phyloP scores from a whole-genome alignment of 2,797 vertebrate species.

The Tamandua tetradactyla region DNA sequence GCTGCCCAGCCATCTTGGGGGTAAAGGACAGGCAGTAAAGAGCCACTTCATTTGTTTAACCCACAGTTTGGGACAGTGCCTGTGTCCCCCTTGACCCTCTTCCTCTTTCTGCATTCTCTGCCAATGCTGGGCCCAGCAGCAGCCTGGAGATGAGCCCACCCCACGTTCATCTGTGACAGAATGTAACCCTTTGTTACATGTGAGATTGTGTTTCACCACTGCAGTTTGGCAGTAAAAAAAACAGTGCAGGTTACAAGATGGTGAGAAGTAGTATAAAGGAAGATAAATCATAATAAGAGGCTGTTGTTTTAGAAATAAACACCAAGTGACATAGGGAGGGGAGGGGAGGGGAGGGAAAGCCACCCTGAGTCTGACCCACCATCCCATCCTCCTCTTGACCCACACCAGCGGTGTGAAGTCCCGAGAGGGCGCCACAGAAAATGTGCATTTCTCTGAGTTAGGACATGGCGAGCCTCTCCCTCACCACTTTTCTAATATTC shows the following conservation, averaged over 20 bases:
- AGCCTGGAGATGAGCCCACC: not conserved
- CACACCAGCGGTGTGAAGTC: not conserved
- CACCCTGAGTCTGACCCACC: not conserved
- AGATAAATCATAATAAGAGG: not conserved
- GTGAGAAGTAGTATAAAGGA: not conserved
- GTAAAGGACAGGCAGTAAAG: not conserved
- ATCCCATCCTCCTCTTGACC: not conserved
- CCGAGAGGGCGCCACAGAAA: not conserved
- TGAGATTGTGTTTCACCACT: not conserved
- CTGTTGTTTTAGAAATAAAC: not conserved
- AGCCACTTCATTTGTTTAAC: not conserved
- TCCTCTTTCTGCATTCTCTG: not conserved
- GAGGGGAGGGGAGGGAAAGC: no score
- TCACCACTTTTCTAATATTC: not conserved
- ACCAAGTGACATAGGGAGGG: not conserved
- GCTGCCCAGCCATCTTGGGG: not conserved
- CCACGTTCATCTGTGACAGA: not conserved
- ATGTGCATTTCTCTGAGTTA: not conserved
- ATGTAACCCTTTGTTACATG: not conserved
- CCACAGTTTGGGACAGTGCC: not conserved
- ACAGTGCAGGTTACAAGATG: not conserved
- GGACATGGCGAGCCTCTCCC: no score
- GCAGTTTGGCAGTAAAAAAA: not conserved
- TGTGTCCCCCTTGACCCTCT: not conserved
- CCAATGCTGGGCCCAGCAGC: not conserved